Evolutionary conservation across 2,888 invertebrate genomes (phyloP).

Genomic region (Diplolepis rosae): DNA sequence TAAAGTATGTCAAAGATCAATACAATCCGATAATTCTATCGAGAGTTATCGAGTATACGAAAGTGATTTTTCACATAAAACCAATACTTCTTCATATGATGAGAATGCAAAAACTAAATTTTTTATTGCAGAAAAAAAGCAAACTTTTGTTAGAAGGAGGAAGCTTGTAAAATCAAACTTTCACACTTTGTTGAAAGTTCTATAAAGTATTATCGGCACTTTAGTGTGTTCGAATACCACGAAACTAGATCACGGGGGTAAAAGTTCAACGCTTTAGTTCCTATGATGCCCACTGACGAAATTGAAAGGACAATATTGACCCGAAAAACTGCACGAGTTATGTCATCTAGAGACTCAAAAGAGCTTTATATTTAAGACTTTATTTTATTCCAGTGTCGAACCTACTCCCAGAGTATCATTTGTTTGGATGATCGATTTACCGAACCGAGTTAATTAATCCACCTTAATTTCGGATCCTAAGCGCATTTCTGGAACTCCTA

Average conservation of each 20-base stretch:
- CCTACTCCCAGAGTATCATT: neutral
- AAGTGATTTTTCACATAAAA: no score
- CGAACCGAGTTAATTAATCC: neutral
- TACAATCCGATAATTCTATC: no score
- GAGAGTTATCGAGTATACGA: no score
- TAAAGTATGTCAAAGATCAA: no score
- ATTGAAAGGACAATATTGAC: slow-evolving; percentile 51
- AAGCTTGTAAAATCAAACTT: neutral
- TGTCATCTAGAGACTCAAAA: slow-evolving; percentile 11
- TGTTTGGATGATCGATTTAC: neutral
- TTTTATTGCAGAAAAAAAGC: neutral
- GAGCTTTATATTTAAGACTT: neutral
- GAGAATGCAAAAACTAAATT: no score
- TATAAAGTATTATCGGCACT: neutral
- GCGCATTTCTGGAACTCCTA: neutral
- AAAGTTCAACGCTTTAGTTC: slow-evolving; percentile 32
- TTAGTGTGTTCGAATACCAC: neutral
- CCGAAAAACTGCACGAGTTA: slow-evolving; percentile 45
- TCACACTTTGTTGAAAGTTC: neutral
- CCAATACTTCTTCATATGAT: no score
- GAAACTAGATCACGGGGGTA: slow-evolving; percentile 30
- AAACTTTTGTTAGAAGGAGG: neutral
- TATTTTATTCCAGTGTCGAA: neutral
- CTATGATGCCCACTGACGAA: slow-evolving; percentile 27
- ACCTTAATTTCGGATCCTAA: neutral